Evolutionary conservation across 2,888 invertebrate genomes (phyloP).

Genomic region (Epinotia nisella): DNA sequence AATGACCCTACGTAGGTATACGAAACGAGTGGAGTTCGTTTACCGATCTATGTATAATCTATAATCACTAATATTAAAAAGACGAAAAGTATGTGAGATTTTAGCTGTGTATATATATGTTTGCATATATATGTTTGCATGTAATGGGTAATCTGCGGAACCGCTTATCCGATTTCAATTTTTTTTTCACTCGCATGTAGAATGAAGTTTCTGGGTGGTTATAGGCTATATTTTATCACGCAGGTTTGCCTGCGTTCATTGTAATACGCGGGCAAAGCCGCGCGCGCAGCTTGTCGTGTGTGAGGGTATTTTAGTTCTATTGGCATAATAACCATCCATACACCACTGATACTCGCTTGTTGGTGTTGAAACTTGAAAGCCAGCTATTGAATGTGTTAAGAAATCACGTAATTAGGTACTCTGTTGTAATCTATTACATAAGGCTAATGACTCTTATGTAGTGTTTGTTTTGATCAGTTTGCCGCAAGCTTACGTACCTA

Average conservation of each 20-base stretch:
- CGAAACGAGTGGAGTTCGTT: too few relatives aligned
- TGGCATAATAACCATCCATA: not conserved
- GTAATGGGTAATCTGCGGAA: too few relatives aligned
- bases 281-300: too few relatives aligned
- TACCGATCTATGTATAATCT: too few relatives aligned
- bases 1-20: not conserved
- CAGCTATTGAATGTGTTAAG: not conserved
- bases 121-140: too few relatives aligned
- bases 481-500: not conserved
- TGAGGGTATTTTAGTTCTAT: not conserved
- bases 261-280: not conserved
- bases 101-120: too few relatives aligned
- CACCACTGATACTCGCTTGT: not conserved
- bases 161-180: too few relatives aligned
- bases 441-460: slow-evolving; percentile 1
- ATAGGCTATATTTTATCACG: not conserved
- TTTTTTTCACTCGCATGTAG: too few relatives aligned
- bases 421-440: slow-evolving; percentile 20
- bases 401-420: slow-evolving; percentile 14
- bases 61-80: too few relatives aligned
- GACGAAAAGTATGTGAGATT: too few relatives aligned
- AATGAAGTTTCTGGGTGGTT: not conserved
- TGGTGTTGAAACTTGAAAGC: not conserved
- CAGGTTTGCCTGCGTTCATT: not conserved
- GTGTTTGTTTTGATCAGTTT: slow-evolving; percentile 6